These are phyloP conservation scores for Cyrtodaria siliqua DNA, from an alignment of 2,888 invertebrate species.

Conservation along the genomic window DNA sequence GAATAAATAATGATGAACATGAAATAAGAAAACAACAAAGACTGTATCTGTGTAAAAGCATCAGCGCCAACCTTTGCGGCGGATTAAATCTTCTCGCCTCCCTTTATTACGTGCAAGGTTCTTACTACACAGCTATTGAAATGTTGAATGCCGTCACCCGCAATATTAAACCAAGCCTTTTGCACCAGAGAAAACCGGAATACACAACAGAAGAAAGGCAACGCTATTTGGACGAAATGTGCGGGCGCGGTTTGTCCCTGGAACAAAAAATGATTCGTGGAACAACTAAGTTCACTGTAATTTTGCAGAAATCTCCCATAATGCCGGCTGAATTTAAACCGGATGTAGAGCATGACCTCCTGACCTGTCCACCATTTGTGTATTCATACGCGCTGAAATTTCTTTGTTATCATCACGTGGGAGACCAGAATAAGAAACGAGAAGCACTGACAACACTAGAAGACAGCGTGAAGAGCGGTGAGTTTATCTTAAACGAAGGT, in stretches of 20 bases:
- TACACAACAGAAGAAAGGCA: slow-evolving; percentile 14
- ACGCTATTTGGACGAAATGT: neutral
- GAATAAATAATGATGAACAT: neutral
- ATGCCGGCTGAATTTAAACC: slow-evolving; percentile 23
- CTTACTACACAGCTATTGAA: slow-evolving; percentile 12
- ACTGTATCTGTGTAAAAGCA: slow-evolving; percentile 11
- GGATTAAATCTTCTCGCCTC: slow-evolving; percentile 27
- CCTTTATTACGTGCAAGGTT: neutral
- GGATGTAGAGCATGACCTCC: slow-evolving; percentile 19
- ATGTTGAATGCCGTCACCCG: slow-evolving; percentile 4
- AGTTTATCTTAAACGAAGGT: no score
- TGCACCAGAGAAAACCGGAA: slow-evolving; percentile 2
- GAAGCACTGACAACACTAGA: slow-evolving; percentile 8
- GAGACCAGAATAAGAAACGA: neutral
- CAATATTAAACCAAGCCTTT: slow-evolving; percentile 1
- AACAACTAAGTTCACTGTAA: slow-evolving; percentile 5
- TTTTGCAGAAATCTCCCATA: slow-evolving; percentile 22
- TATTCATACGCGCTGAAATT: slow-evolving; percentile 11
- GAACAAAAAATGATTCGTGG: slow-evolving; percentile 12
- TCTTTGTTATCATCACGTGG: slow-evolving; percentile 12
- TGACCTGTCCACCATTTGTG: slow-evolving; percentile 10
- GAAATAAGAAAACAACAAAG: neutral
- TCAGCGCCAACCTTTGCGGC: neutral
- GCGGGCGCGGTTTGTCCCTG: slow-evolving; percentile 6
- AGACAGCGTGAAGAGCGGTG: neutral